Evolutionary conservation across 1,140 invertebrate species (phyloP).

Genomic region (Euglossa dilemma): DNA sequence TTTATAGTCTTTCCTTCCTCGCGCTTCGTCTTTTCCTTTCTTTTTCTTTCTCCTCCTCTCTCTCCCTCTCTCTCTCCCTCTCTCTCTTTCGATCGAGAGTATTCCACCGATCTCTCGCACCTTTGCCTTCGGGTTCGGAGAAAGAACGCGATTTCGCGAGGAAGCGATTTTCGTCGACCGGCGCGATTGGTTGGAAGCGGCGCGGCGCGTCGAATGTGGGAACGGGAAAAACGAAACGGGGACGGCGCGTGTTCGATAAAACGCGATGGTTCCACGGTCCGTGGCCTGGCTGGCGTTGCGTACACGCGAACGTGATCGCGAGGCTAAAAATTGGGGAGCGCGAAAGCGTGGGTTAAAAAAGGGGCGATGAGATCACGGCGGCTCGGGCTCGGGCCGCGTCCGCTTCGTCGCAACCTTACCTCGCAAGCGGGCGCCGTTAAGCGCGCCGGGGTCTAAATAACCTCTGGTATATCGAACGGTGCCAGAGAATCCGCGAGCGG

Average conservation of each 20-base stretch:
- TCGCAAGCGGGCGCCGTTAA: conserved; percentile 15
- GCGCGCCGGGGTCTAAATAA: conserved; percentile 48
- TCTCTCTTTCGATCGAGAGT: too few relatives aligned
- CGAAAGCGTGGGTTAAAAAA: conserved; percentile 30
- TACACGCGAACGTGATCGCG: conserved; percentile 9
- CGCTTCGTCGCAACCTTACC: conserved; percentile 15
- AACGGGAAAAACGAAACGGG: neutral
- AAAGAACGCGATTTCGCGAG: neutral
- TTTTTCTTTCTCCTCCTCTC: neutral
- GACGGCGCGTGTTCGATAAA: neutral
- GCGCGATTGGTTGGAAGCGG: too few relatives aligned
- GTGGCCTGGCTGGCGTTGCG: neutral
- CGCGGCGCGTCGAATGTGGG: too few relatives aligned
- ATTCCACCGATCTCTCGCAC: too few relatives aligned
- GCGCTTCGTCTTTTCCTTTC: neutral
- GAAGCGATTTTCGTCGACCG: too few relatives aligned
- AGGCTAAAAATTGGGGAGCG: conserved; percentile 33
- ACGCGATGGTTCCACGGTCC: neutral
- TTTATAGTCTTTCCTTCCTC: conserved; percentile 50
- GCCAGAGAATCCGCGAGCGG: conserved; percentile 51
- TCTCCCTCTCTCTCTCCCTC: neutral
- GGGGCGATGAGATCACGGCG: conserved; percentile 40
- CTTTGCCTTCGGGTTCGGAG: too few relatives aligned
- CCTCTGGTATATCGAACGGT: conserved; percentile 56
- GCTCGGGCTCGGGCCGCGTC: neutral